Conservation (phyloP, 2,888 invertebrate genomes). For the Megalurothrips usitatus region DNA sequence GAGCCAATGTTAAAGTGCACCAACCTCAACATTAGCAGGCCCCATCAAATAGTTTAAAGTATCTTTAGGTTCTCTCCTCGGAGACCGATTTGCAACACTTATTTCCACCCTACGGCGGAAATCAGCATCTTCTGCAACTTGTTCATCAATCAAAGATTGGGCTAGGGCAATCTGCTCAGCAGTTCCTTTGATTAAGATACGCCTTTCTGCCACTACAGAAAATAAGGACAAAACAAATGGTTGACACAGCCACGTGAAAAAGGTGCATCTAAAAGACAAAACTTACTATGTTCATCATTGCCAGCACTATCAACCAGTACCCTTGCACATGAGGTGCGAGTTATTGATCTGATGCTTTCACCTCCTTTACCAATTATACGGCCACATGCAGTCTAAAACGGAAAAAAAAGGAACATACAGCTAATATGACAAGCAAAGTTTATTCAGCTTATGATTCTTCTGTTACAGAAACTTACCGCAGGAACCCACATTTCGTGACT, state of each 20-base stretch:
- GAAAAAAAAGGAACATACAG: conserved; percentile 6
- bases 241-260: neutral
- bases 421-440: neutral
- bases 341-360: conserved; percentile 65
- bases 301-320: conserved; percentile 51
- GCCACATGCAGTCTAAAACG: conserved; percentile 55
- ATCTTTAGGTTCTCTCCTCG: conserved; percentile 45
- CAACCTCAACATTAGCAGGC: conserved; percentile 32
- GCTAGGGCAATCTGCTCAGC: conserved; percentile 70
- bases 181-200: conserved; percentile 58
- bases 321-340: conserved; percentile 66
- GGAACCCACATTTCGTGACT: conserved; percentile 66
- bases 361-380: conserved; percentile 73
- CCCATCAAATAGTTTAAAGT: conserved; percentile 37
- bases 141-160: conserved; percentile 64
- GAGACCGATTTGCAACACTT: conserved; percentile 51
- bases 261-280: neutral
- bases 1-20: neutral
- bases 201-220: conserved; percentile 41
- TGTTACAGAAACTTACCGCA: conserved; percentile 36
- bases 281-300: conserved; percentile 38
- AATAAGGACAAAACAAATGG: neutral
- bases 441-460: neutral
- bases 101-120: conserved; percentile 47
- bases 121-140: conserved; percentile 56